Base-by-base conservation (phyloP, 2,888 invertebrate species). In the Coenonympha arcania region DNA sequence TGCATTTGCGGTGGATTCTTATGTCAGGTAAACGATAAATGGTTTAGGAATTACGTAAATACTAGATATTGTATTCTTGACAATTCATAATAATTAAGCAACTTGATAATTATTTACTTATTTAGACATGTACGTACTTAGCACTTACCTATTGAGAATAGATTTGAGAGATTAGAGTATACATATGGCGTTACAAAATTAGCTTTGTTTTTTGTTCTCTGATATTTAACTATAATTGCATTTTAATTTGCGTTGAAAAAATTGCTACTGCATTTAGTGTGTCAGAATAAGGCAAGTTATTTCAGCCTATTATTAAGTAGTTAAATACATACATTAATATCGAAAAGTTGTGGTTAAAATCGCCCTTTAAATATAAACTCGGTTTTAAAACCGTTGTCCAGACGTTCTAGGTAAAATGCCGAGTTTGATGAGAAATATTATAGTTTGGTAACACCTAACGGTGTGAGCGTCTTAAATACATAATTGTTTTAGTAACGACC, bases 1-100 rank as follows among this genome's bases (percentile, higher is more conserved):
- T 24, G 34, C 34, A 36, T 41, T 47, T 42, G 52, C 18, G 19
- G 37, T 41, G 30, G 28, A 41, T 30, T 41, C 47, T 55, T 43
- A 39, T 46, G 48, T 24, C 28, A 16, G 28, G 31, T 30, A 47
- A 39, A 34, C 24, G 13, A 43, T 43, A 43, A 20, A 33, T 22
- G 31, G 20, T 9, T 39, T 39, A 24, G 39, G 39, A 39, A 39
- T 39, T 22, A 24, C 24, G 13, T 22, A 37, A 37, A 24, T 24
- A n/a, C n/a, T n/a, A n/a, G n/a, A n/a, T n/a, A n/a, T n/a, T n/a
- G n/a, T n/a, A n/a, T n/a, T n/a, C n/a, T n/a, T n/a, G n/a, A n/a
- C n/a, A n/a, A n/a, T n/a, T n/a, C n/a, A n/a, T n/a, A n/a, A n/a
- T n/a, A n/a, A n/a, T n/a, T n/a, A n/a, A n/a, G n/a, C n/a, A n/a